Evolutionary conservation across 2,797 vertebrate genomes (phyloP).

Genomic region (Sebastes nivosus): DNA sequence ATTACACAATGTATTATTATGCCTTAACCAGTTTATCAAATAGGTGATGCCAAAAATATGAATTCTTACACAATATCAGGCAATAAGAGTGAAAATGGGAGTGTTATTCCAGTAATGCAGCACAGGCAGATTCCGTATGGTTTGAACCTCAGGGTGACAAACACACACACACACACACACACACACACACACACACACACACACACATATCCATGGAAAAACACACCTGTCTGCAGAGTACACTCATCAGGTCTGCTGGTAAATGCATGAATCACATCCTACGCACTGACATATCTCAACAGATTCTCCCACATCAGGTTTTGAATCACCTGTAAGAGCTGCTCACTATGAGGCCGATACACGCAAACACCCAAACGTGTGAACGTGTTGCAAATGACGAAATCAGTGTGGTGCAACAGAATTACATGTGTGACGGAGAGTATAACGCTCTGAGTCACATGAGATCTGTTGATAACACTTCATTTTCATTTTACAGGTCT

Average conservation of each 20-base stretch:
- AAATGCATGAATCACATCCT: conserved; percentile 66
- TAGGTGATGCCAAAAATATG: background rate
- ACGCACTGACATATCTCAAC: conserved; percentile 13
- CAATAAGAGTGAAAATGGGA: background rate
- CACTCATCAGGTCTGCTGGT: conserved; percentile 62
- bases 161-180: background rate
- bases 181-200: background rate
- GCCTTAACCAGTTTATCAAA: background rate
- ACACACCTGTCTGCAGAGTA: conserved; percentile 42
- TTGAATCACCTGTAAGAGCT: background rate
- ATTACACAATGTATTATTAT: background rate
- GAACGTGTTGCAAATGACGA: background rate
- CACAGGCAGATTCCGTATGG: conserved; percentile 64
- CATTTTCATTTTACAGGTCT: too few species aligned
- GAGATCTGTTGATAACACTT: background rate
- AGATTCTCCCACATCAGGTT: conserved; percentile 24
- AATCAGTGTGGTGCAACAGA: background rate
- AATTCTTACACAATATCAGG: background rate
- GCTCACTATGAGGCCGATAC: background rate
- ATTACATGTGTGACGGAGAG: background rate
- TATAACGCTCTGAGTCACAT: background rate
- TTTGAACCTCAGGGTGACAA: conserved; percentile 25
- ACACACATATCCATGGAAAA: conserved; percentile 21
- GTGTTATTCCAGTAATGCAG: conserved; percentile 66
- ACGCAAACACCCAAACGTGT: background rate